Base-by-base conservation (phyloP, 2,888 invertebrate genomes). In the Hartigia nigra region DNA sequence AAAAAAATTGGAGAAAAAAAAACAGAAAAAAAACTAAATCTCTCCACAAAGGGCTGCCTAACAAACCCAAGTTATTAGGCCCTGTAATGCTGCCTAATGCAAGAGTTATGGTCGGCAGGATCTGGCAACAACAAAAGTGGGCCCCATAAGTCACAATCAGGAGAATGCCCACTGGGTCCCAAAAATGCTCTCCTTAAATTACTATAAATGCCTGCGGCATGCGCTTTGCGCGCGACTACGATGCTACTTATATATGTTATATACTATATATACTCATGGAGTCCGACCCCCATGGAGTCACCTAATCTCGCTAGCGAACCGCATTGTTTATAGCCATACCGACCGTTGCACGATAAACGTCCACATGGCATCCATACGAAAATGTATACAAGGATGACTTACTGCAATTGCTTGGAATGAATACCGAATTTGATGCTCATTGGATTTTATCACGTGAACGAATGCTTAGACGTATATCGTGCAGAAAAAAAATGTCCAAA, bases 131-230 rank as follows among this genome's bases (percentile, higher is more conserved):
- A 78, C 82, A 79, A 77, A 82, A 86, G 85, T 83, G 81, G 81
- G 85, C 74, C 79, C 83, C 86, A 86, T 86, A 86, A 86, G 86
- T 87, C 85, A 87, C 86, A 86, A 86, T 86, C 86, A 86, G 80
- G 81, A 23, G 72, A 77, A 82, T 84, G 77, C 81, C 83, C 82
- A 81, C 80, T 76, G 79, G 78, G 78, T 70, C 55, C 55, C 70
- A 75, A 84, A 82, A 87, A 82, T 82, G 81, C 81, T 75, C 81
- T 78, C 77, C 79, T 86, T 85, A 85, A 86, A 86, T 85, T 83
- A 85, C 81, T 83, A 81, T 78, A 76, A 86, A 81, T 75, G 77
- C 76, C 79, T 55, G 12, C 36, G 75, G 36, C 75, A 34, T 75
- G 23, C 75, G 75, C 75, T 32, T 72, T 34, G 72, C 72, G 55